phyloP scores from a whole-genome alignment of 2,113 vertebrate genomes.

The Morphnarchus princeps region DNA sequence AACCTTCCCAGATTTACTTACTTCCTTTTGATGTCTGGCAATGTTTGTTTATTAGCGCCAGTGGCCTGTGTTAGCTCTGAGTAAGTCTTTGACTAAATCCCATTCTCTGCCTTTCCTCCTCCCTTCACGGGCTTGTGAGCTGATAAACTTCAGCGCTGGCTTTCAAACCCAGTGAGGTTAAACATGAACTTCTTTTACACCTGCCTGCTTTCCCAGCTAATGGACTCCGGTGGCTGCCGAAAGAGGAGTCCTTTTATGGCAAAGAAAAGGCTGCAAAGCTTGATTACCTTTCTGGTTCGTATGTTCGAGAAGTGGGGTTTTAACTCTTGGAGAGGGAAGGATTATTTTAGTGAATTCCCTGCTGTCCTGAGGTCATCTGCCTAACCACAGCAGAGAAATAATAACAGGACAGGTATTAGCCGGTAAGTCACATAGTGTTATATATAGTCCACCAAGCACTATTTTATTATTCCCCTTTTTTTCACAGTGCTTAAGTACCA shows the following conservation, averaged over 20 bases:
- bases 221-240: neutral
- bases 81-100: constrained; percentile 66
- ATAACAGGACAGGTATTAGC: neutral
- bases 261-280: constrained; percentile 17
- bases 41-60: constrained; percentile 77
- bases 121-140: constrained; percentile 61
- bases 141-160: constrained; percentile 62
- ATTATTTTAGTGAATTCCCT: constrained; percentile 3
- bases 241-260: constrained; percentile 39
- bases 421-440: neutral
- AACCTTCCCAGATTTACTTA: constrained; percentile 69
- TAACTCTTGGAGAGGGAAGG: neutral
- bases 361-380: neutral
- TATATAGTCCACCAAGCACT: neutral
- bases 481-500: neutral
- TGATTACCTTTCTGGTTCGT: neutral
- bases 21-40: constrained; percentile 75
- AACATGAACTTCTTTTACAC: constrained; percentile 67
- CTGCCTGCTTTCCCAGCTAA: constrained; percentile 59
- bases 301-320: neutral
- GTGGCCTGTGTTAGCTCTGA: constrained; percentile 66
- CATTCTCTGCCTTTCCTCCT: constrained; percentile 63
- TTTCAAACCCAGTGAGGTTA: constrained; percentile 61
- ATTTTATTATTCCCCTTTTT: neutral
- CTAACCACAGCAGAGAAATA: neutral